phyloP scores from a whole-genome alignment of 2,113 vertebrate genomes.

The Myrmecobius fasciatus region DNA sequence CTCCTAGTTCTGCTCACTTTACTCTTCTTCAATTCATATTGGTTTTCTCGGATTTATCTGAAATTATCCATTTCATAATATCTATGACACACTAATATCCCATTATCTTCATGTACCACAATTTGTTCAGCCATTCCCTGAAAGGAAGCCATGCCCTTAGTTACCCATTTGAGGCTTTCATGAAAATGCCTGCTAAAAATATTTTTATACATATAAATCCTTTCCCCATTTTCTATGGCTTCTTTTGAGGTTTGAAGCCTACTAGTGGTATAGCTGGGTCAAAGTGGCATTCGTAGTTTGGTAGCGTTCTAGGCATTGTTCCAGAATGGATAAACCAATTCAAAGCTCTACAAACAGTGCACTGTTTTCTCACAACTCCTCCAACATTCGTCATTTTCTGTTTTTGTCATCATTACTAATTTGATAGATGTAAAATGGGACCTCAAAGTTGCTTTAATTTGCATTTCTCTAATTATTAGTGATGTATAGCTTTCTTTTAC shows the following conservation, averaged over 20 bases:
- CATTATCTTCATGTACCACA: not conserved
- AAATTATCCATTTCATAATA: not conserved
- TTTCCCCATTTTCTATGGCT: not conserved
- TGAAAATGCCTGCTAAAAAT: not conserved
- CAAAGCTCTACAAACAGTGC: not conserved
- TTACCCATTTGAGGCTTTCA: not conserved
- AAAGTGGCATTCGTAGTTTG: not conserved
- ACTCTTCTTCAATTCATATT: not conserved
- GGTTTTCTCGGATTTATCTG: not conserved
- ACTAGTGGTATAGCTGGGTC: not conserved
- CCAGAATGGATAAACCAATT: not conserved
- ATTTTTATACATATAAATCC: not conserved
- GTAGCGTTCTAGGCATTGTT: not conserved
- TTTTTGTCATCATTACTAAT: not conserved
- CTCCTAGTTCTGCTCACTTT: not conserved
- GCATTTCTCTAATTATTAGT: not conserved
- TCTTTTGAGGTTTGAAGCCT: not conserved
- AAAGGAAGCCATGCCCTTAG: not conserved
- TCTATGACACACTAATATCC: not conserved
- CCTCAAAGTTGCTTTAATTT: not conserved
- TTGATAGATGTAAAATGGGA: not conserved
- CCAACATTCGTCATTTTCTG: not conserved
- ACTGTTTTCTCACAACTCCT: not conserved
- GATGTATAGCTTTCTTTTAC: not conserved
- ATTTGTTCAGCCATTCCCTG: not conserved